phyloP scores from a whole-genome alignment of 1,140 invertebrate species.

The Drosophila melanica region DNA sequence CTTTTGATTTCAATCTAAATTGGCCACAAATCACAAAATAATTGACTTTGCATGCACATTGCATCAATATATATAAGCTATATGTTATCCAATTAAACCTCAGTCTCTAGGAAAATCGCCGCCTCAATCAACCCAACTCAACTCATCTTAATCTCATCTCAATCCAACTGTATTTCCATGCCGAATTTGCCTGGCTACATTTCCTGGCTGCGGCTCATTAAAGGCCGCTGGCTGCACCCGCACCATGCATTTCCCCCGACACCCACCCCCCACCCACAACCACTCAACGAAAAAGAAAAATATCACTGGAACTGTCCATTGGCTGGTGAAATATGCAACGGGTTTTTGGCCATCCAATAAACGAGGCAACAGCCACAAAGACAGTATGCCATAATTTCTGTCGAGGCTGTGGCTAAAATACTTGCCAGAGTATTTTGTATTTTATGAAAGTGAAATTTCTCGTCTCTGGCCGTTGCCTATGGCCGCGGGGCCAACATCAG shows the following conservation, averaged over 20 bases:
- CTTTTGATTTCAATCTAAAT: constrained; percentile 15
- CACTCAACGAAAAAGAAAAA: constrained; percentile 4
- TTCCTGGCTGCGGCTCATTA: constrained; percentile 52
- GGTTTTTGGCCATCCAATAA: constrained; percentile 38
- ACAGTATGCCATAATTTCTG: constrained; percentile 54
- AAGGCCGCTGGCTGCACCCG: constrained; percentile 51
- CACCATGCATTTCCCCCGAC: constrained; percentile 18
- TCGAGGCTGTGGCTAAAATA: constrained; percentile 41
- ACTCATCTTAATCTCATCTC: constrained; percentile 19
- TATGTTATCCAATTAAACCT: constrained; percentile 36
- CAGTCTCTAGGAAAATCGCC: constrained; percentile 27
- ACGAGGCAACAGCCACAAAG: constrained; percentile 13
- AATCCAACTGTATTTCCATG: constrained; percentile 36
- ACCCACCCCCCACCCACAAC: neutral
- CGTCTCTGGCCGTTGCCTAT: constrained; percentile 25
- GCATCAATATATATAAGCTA: constrained; percentile 22
- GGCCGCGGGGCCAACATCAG: constrained; percentile 39
- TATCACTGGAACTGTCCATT: constrained; percentile 30
- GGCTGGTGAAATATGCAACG: constrained; percentile 41
- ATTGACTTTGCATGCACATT: constrained; percentile 21
- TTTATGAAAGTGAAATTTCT: constrained; percentile 63
- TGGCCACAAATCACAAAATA: constrained; percentile 18
- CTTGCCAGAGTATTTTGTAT: constrained; percentile 40
- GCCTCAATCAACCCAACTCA: constrained; percentile 24
- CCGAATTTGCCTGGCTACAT: constrained; percentile 24